Base-by-base conservation (phyloP, 2,888 invertebrate genomes). In the Onchidella celtica region DNA sequence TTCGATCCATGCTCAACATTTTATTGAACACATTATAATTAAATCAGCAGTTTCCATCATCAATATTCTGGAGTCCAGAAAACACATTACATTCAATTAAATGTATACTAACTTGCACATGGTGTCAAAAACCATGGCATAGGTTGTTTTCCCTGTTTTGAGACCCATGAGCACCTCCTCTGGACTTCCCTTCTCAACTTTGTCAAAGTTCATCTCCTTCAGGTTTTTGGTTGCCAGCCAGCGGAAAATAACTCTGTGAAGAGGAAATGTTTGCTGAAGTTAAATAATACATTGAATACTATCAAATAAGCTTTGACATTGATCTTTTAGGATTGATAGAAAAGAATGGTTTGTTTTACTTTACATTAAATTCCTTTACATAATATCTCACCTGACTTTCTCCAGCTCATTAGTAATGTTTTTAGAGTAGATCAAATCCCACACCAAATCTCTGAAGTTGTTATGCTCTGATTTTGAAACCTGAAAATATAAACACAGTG, bases 181-280 rank as follows among this genome's bases (percentile, higher is more conserved):
- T 9, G 93, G 93, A 29, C 93, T 92, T 29, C 90, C 92, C 63
- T 90, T 88, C 80, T 89, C 89, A 6, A 91, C 90, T 38, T 91
- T 88, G 84, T 91, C 90, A 86, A 93, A 93, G 76, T 91, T 89
- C 88, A 93, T 90, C 82, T 92, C 91, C 77, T 91, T 91, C 86
- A 93, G 83, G 83, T 93, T 93, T 86, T 93, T 93, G 11, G 93
- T 92, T 76, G 93, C 93, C 84, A 93, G 85, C 93, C 93, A 93
- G 38, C 93, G 90, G 90, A 93, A 93, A 40, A 93, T 92, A 36
- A 93, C 93, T 89, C 93, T 93, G 89, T 17, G 17, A 17, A 47
- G 6, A 47, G n/a, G n/a, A n/a, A n/a, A n/a, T n/a, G n/a, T n/a
- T n/a, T n/a, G n/a, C n/a, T n/a, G n/a, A n/a, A n/a, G n/a, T n/a